These are phyloP conservation scores for Austrofundulus limnaeus DNA, from an alignment of 2,113 vertebrate species.

Conservation along the genomic window DNA sequence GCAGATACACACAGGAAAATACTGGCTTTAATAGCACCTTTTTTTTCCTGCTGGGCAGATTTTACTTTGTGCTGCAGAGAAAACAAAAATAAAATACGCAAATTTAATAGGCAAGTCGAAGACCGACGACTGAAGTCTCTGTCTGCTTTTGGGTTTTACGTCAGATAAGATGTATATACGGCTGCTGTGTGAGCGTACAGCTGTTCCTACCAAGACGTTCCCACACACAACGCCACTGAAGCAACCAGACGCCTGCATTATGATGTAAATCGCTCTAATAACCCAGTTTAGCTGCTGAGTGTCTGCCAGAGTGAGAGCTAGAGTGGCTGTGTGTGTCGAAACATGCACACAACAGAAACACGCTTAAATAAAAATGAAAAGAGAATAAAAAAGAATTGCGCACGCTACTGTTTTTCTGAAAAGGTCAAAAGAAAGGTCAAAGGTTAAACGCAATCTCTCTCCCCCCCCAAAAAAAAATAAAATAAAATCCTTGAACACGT, in stretches of 20 bases:
- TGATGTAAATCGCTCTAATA: constrained; percentile 84
- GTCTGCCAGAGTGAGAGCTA: constrained; percentile 37
- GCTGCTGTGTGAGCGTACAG: constrained; percentile 67
- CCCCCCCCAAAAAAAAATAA: too few species aligned
- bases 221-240: constrained; percentile 77
- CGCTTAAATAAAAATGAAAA: background rate
- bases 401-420: background rate
- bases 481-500: constrained; percentile 1
- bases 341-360: constrained; percentile 28
- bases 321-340: constrained; percentile 36
- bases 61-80: constrained; percentile 17
- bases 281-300: constrained; percentile 74
- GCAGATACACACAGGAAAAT: background rate
- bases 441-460: constrained; percentile 62
- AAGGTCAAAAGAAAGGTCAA: constrained; percentile 39
- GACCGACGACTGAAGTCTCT: too few species aligned
- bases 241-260: constrained; percentile 76
- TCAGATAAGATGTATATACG: constrained; percentile 4
- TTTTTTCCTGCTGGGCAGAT: too few species aligned
- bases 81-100: background rate
- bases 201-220: constrained; percentile 74
- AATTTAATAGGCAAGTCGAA: constrained; percentile 34
- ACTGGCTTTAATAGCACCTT: constrained; percentile 66
- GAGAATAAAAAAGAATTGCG: background rate
- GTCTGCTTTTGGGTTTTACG: too few species aligned